Percentiles rank a stretch among this genome's conserved stretches.
Conservation (phyloP, 2,797 vertebrate species). For the Trematomus bernacchii region DNA sequence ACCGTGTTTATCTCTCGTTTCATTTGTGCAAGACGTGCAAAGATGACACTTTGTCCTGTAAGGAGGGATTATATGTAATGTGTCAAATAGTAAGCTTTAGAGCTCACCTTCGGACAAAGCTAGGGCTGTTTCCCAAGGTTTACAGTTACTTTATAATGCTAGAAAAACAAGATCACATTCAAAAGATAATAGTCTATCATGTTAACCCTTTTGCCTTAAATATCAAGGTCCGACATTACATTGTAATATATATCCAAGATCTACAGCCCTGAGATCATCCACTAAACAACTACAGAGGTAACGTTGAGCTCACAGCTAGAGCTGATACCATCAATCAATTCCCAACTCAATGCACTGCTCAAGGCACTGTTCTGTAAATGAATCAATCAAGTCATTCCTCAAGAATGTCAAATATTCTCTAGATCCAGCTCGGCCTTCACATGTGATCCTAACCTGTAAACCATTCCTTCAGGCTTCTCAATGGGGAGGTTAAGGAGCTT, state of each 20-base stretch:
- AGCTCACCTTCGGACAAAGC: background rate
- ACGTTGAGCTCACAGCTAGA: background rate
- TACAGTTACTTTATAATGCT: background rate
- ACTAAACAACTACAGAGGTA: background rate
- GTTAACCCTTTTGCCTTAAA: background rate
- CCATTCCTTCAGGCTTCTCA: constrained; percentile 10
- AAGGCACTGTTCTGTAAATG: background rate
- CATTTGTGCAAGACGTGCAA: background rate
- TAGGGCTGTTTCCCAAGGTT: background rate
- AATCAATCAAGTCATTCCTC: constrained; percentile 3
- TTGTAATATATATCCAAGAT: background rate
- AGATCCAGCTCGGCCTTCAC: background rate
- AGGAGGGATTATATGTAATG: background rate
- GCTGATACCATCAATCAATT: background rate
- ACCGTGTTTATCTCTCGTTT: background rate
- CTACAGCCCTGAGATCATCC: background rate
- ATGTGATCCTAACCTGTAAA: background rate
- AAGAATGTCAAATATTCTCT: constrained; percentile 40
- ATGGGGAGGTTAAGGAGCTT: constrained; percentile 16
- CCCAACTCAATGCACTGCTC: background rate
- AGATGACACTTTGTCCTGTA: background rate
- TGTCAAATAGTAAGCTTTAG: background rate
- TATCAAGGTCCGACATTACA: background rate
- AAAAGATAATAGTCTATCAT: background rate
- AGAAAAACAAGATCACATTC: background rate